Percentiles rank a stretch among this genome's conserved stretches.
Conservation (phyloP, 2,113 vertebrate genomes). For the Oryzias woworae region DNA sequence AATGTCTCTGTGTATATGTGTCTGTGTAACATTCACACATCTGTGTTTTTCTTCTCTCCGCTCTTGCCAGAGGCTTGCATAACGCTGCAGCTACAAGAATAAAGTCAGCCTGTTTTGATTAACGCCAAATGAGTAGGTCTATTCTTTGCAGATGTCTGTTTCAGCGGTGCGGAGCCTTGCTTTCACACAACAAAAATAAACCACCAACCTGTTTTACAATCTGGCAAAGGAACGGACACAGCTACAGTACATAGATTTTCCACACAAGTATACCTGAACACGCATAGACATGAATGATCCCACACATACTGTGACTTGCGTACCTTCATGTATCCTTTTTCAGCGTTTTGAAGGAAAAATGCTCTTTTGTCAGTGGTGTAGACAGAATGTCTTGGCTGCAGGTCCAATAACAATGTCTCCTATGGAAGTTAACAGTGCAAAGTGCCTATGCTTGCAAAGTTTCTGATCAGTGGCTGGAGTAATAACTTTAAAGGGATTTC, state of each 20-base stretch:
- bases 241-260: constrained; percentile 26
- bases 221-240: constrained; percentile 54
- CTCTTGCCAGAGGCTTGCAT: constrained; percentile 68
- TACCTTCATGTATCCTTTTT: constrained; percentile 42
- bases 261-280: constrained; percentile 28
- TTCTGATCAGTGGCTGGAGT: constrained; percentile 28
- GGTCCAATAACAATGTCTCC: constrained; percentile 40
- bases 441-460: constrained; percentile 30
- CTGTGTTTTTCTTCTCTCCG: constrained; percentile 71
- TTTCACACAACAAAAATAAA: constrained; percentile 74
- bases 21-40: constrained; percentile 52
- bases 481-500: constrained; percentile 30
- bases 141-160: constrained; percentile 78
- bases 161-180: constrained; percentile 54
- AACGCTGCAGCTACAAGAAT: constrained; percentile 70
- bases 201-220: constrained; percentile 71
- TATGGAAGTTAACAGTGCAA: constrained; percentile 20
- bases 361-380: constrained; percentile 54
- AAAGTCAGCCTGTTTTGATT: constrained; percentile 77
- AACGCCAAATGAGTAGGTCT: constrained; percentile 75
- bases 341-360: constrained; percentile 48
- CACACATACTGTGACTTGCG: constrained; percentile 44
- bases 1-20: constrained; percentile 52
- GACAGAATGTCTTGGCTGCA: constrained; percentile 51
- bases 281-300: constrained; percentile 48